Base-by-base conservation (phyloP, 2,113 vertebrate species). In the Hypanus sabinus region DNA sequence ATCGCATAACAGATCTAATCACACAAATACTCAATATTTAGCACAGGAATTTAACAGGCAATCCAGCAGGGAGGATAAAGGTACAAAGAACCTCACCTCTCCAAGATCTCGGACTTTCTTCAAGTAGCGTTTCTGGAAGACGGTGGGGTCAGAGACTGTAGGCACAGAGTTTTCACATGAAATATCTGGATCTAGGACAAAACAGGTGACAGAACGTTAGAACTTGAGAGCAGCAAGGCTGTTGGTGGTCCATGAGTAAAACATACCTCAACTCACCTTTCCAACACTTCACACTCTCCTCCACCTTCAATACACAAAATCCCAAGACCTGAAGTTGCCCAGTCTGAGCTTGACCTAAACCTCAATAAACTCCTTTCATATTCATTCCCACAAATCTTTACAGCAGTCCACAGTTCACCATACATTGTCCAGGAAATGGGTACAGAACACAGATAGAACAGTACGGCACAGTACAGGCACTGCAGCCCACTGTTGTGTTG, bases 51-150 rank as follows among this genome's bases (percentile, higher is more conserved):
- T 73, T 73, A 55, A 57, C 8, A 1, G 11, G 46, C 46, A 46
- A 46, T 46, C 60, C 30, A 65, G 65, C 60, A 65, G 6, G 0
- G 81, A 57, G 38, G 30, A 14, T 33, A 14, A 16, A 90, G 3
- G 16, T 57, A 30, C n/a, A 90, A 68, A 62, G 0, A 0, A 14
- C 9, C 96, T 95, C 94, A 98, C 98, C 97, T 98, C 97, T 38
- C 98, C 98, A 27, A 99, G 96, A 90, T 97, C 97, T 30, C 97
- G 96, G 81, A 98, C 97, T 95, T 97, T 98, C 94, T 97, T 99
- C 95, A 99, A 96, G 95, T 99, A 98, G 0, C 98, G 97, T 95
- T 98, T 99, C 92, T 98, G 97, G 94, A 98, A 99, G 27, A 98
- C 94, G 0, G 96, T 98, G 7, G 97, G 97, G 94, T 98, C 98